A percentile compares a stretch with the other conserved stretches of the same genome.
Evolutionary conservation across 1,140 invertebrate species (phyloP).

Genomic region (Drosophila neocordata): DNA sequence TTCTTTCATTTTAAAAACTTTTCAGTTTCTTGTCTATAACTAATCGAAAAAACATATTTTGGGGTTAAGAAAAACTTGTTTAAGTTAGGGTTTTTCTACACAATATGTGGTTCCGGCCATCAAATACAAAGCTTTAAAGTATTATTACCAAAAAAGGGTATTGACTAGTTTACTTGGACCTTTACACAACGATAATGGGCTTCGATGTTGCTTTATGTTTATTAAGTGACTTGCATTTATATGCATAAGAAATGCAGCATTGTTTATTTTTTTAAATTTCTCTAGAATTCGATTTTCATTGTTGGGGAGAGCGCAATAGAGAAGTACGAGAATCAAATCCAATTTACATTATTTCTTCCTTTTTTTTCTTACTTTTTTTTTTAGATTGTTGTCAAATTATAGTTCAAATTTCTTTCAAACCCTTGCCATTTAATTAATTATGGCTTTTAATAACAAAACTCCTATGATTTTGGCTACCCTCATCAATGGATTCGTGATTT

Average conservation of each 20-base stretch:
- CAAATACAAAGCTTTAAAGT: too few species aligned
- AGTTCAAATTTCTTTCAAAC: slow-evolving; percentile 9
- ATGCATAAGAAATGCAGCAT: slow-evolving; percentile 29
- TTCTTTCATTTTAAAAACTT: too few species aligned
- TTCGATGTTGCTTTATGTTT: not conserved
- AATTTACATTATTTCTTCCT: slow-evolving; percentile 5
- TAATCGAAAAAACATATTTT: not conserved
- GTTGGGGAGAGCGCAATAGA: too few species aligned
- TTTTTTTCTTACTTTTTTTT: not conserved
- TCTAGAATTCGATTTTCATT: slow-evolving; percentile 1
- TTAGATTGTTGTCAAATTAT: slow-evolving; percentile 1
- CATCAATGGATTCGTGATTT: slow-evolving; percentile 66
- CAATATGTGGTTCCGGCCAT: too few species aligned
- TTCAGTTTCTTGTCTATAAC: too few species aligned
- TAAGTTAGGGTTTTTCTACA: not conserved
- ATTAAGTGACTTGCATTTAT: slow-evolving; percentile 14
- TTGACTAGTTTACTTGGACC: not conserved
- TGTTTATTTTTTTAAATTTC: slow-evolving; percentile 5
- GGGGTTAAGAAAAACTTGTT: slow-evolving; percentile 6
- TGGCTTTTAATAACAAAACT: slow-evolving; percentile 21
- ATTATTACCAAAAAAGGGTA: too few species aligned
- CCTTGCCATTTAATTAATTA: slow-evolving; percentile 48
- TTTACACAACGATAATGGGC: not conserved
- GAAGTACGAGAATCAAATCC: too few species aligned
- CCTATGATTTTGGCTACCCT: slow-evolving; percentile 41